These are phyloP conservation scores for Maccullochella peelii DNA, from an alignment of 2,113 vertebrate genomes.

Conservation along the genomic window DNA sequence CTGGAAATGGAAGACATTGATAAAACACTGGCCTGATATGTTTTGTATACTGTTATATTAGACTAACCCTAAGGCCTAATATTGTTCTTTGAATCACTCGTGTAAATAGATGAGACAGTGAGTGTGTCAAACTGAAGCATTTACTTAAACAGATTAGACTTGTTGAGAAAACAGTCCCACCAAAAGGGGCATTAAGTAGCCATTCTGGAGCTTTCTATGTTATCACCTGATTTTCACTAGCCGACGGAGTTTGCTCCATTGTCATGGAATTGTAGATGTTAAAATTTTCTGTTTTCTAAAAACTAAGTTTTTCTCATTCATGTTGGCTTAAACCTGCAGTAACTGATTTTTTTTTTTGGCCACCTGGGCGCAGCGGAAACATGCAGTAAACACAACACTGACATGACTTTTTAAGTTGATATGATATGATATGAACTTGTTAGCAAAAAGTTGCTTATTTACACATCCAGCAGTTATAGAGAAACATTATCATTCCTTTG, in stretches of 20 bases:
- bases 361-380: not conserved
- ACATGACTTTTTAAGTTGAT: too few species aligned
- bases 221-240: not conserved
- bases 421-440: too few species aligned
- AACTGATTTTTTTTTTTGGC: not conserved
- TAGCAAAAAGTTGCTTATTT: too few species aligned
- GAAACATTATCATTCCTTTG: too few species aligned
- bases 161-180: too few species aligned
- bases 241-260: not conserved
- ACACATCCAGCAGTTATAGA: too few species aligned
- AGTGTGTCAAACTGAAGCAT: not conserved
- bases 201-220: not conserved
- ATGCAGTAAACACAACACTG: not conserved
- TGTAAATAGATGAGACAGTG: too few species aligned
- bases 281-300: not conserved
- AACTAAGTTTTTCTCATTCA: too few species aligned
- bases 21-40: too few species aligned
- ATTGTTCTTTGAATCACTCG: not conserved
- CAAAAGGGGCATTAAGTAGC: not conserved
- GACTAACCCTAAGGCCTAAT: not conserved
- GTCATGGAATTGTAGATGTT: not conserved
- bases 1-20: not conserved
- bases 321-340: not conserved
- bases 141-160: too few species aligned
- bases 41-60: not conserved